Conservation (phyloP, 1,140 invertebrate genomes). For the Procambarus clarkii region DNA sequence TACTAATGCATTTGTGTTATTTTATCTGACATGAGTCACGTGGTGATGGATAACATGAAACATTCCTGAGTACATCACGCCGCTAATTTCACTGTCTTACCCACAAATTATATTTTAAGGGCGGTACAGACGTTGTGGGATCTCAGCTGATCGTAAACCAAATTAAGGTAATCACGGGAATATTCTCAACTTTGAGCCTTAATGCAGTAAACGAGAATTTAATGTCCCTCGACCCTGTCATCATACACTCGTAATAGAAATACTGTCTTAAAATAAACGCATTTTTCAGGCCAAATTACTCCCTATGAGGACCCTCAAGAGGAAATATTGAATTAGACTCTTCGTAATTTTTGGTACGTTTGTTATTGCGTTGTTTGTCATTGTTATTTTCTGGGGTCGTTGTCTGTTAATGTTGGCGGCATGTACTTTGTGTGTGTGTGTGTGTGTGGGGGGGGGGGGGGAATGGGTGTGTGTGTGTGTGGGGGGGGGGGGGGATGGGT, state of each 20-base stretch:
- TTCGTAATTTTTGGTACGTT: neutral
- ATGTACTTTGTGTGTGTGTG: too few species aligned
- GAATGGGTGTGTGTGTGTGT: too few species aligned
- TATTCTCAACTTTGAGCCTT: neutral
- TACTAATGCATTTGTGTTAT: too few species aligned
- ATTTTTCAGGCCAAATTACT: slow-evolving; percentile 2
- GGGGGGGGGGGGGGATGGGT: too few species aligned
- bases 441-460: too few species aligned
- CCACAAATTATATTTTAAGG: neutral
- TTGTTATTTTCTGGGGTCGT: neutral
- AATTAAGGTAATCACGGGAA: slow-evolving; percentile 1
- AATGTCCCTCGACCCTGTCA: slow-evolving; percentile 3
- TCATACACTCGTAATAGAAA: slow-evolving; percentile 15
- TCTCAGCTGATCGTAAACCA: slow-evolving; percentile 10
- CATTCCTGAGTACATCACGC: too few species aligned
- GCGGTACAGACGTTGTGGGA: neutral
- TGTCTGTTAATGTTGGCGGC: neutral
- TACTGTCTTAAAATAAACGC: slow-evolving; percentile 8
- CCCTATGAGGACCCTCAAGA: neutral
- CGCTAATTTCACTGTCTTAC: too few species aligned
- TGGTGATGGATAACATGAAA: too few species aligned
- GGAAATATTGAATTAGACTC: neutral
- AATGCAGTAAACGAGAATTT: slow-evolving; percentile 10
- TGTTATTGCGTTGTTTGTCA: neutral
- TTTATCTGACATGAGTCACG: too few species aligned